Conservation (phyloP, 2,888 invertebrate genomes). For the Sturmia bella region DNA sequence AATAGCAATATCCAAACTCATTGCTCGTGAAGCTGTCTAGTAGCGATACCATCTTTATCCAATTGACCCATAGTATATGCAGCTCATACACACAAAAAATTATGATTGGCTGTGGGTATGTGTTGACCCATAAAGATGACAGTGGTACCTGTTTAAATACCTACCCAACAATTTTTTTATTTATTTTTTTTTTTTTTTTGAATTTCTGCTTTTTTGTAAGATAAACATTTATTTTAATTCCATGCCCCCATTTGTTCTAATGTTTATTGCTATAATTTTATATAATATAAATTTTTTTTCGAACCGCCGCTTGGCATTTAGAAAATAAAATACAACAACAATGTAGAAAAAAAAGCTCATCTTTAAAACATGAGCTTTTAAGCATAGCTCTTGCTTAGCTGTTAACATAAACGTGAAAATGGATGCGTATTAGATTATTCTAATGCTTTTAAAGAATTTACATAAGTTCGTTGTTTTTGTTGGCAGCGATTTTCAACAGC, state of each 20-base stretch:
- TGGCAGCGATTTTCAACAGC: neutral
- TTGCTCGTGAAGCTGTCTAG: no score
- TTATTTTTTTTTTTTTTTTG: no score
- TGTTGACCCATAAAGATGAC: constrained; percentile 30
- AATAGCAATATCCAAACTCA: no score
- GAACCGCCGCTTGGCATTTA: neutral
- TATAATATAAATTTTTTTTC: constrained; percentile 10
- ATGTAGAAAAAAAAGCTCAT: no score
- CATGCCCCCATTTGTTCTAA: constrained; percentile 26
- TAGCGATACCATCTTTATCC: no score
- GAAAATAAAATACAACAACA: neutral
- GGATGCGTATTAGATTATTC: constrained; percentile 10
- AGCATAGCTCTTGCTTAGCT: neutral
- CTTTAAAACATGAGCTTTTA: neutral
- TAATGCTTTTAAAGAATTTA: constrained; percentile 48
- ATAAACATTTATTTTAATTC: constrained; percentile 12
- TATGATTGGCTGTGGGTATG: constrained; percentile 8
- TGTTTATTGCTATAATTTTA: constrained; percentile 34
- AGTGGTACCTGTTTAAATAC: constrained; percentile 50
- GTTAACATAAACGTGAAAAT: neutral
- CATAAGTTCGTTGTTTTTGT: constrained; percentile 27
- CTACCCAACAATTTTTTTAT: constrained; percentile 16
- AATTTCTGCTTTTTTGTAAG: no score
- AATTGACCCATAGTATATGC: neutral
- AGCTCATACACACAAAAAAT: neutral